A percentile compares a stretch with the other conserved stretches of the same genome.
phyloP scores from a whole-genome alignment of 2,797 vertebrate genomes.

The Phoebastria nigripes region DNA sequence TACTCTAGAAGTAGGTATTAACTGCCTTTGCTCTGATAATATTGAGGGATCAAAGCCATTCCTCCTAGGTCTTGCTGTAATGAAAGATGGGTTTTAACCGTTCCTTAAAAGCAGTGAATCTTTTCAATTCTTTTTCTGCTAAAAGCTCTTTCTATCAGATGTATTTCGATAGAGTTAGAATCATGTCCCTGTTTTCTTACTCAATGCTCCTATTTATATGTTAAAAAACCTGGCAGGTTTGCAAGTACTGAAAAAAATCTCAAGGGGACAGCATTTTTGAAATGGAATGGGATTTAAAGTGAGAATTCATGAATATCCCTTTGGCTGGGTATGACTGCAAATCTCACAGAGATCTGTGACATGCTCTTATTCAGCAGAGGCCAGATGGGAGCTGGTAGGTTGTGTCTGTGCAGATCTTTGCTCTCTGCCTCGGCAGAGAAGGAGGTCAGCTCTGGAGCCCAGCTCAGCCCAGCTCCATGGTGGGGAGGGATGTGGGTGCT shows the following conservation, averaged over 20 bases:
- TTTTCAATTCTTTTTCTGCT: constrained; percentile 38
- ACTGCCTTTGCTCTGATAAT: constrained; percentile 33
- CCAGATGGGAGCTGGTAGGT: neutral
- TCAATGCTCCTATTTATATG: constrained; percentile 60
- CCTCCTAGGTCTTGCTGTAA: constrained; percentile 27
- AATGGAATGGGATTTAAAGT: constrained; percentile 49
- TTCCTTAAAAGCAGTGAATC: constrained; percentile 48
- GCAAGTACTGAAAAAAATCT: constrained; percentile 44
- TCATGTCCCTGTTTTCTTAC: constrained; percentile 50
- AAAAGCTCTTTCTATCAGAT: constrained; percentile 52
- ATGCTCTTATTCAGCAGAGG: neutral
- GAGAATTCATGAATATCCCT: constrained; percentile 54
- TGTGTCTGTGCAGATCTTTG: neutral
- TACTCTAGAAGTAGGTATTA: constrained; percentile 49
- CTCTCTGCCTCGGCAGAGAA: neutral
- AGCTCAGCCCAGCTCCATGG: rapidly evolving
- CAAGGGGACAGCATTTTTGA: constrained; percentile 45
- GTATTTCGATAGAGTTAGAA: constrained; percentile 50
- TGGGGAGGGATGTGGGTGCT: neutral
- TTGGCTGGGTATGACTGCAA: constrained; percentile 5
- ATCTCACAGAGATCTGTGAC: constrained; percentile 26
- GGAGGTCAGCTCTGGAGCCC: neutral
- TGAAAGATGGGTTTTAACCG: constrained; percentile 17
- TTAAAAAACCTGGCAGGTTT: constrained; percentile 57
- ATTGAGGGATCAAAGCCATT: constrained; percentile 54